Base-by-base conservation (phyloP, 2,888 invertebrate species). In the Neoscelio sp. region DNA sequence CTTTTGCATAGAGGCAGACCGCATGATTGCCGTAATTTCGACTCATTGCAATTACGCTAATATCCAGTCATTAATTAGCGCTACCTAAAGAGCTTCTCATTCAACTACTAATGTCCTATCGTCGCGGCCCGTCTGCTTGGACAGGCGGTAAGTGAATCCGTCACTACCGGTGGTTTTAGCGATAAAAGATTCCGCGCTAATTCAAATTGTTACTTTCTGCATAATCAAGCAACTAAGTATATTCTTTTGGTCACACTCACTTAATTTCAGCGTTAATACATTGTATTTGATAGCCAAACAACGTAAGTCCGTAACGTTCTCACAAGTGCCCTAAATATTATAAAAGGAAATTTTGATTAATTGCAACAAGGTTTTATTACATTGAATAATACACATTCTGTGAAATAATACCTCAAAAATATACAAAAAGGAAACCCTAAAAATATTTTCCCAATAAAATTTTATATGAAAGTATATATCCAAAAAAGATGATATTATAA, bases 31-130 rank as follows among this genome's bases (percentile, higher is more conserved):
- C 78, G 82, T 85, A 86, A 86, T 82, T 89, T 87, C 85, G 84
- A 85, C 86, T 89, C 87, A 88, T 90, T 88, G 88, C 86, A 89
- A 90, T 89, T 89, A 89, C 85, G 85, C 85, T 89, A 89, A 89
- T 89, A 87, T 85, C 85, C 84, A 77, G 84, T 77, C 85, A 89
- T 90, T 87, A 90, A 90, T 90, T 90, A 89, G 84, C 84, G 80
- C 80, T 81, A 86, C 86, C 85, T 87, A 88, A 89, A 87, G 87
- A 87, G 87, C 79, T 83, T 85, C 85, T 84, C 87, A 89, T 89
- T 88, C 87, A 88, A 87, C 84, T 87, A 86, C 84, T 89, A 88
- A 89, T 88, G 87, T 86, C 85, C 83, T 85, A 85, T 86, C 87
- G 84, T 87, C 85, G 84, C 84, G 82, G 82, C 75, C 80, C 84